These are phyloP conservation scores for Musca domestica DNA, from an alignment of 1,140 invertebrate genomes.

Conservation along the genomic window DNA sequence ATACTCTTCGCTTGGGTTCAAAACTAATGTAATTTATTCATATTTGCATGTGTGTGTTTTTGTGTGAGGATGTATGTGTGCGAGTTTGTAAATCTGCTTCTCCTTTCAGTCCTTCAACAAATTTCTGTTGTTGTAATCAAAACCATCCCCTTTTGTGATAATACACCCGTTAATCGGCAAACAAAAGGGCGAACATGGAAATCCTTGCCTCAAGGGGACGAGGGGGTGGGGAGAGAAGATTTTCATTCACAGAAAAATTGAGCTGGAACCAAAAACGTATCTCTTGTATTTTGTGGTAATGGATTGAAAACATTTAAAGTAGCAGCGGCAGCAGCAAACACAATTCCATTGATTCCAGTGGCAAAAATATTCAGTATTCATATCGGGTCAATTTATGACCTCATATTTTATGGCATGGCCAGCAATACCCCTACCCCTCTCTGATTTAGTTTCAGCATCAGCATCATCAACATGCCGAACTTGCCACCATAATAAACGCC, in stretches of 20 bases:
- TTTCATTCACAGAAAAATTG: background rate
- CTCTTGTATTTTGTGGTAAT: background rate
- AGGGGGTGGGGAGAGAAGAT: background rate
- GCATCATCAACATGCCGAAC: conserved; percentile 6
- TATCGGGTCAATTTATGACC: conserved; percentile 24
- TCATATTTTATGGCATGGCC: conserved; percentile 20
- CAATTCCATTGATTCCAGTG: background rate
- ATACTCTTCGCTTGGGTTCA: too few relatives aligned
- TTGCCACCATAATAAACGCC: conserved; percentile 23
- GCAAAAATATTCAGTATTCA: background rate
- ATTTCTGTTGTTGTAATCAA: conserved; percentile 18
- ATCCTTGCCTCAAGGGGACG: background rate
- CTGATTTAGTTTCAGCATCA: too few relatives aligned
- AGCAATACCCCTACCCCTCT: too few relatives aligned
- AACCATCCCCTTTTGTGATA: conserved; percentile 6
- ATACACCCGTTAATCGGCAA: conserved; percentile 6
- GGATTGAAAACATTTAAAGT: conserved; percentile 16
- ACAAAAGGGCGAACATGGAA: background rate
- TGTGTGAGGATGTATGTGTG: too few relatives aligned
- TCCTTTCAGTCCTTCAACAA: background rate
- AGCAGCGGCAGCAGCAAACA: background rate
- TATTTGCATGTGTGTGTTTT: too few relatives aligned
- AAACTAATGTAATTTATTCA: too few relatives aligned
- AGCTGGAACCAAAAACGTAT: background rate
- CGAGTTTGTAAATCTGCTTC: too few relatives aligned